Evolutionary conservation across 35 echinoderm and acorn worm species (phyloP).

Genomic region (Amphiura filiformis): DNA sequence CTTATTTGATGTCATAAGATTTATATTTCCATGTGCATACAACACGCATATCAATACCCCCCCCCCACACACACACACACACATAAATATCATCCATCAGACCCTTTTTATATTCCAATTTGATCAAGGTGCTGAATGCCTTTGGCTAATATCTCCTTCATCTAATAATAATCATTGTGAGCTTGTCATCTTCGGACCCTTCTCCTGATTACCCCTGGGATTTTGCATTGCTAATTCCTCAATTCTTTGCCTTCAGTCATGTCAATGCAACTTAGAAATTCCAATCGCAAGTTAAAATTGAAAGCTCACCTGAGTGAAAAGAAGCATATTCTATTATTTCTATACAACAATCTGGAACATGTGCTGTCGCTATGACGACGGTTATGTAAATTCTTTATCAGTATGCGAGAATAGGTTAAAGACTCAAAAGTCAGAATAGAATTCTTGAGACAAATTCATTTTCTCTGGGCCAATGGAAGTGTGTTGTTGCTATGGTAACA

Average conservation of each 20-base stretch:
- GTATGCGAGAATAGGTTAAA: background rate
- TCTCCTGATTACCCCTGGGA: background rate
- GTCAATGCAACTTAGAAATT: background rate
- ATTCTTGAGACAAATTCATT: slow-evolving; percentile 2
- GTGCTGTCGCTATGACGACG: background rate
- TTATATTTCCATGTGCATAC: no score
- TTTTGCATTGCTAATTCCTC: background rate
- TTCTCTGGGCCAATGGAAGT: slow-evolving; percentile 1
- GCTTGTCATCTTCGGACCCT: background rate
- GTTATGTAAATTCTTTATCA: background rate
- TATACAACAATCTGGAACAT: background rate
- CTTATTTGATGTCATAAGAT: no score
- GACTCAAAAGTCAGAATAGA: slow-evolving; percentile 1
- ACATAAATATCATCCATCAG: no score
- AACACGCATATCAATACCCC: no score
- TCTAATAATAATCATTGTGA: slow-evolving; percentile 4
- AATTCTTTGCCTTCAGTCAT: background rate
- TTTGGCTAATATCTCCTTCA: background rate
- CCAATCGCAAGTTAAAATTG: background rate
- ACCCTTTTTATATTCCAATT: no score
- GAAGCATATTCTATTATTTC: background rate
- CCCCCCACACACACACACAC: no score
- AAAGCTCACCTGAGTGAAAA: background rate
- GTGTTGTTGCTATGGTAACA: background rate
- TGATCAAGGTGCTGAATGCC: no score